Percentiles rank a stretch among this genome's conserved stretches.
Conservation (phyloP, 2,113 vertebrate genomes). For the Octodon degus region DNA sequence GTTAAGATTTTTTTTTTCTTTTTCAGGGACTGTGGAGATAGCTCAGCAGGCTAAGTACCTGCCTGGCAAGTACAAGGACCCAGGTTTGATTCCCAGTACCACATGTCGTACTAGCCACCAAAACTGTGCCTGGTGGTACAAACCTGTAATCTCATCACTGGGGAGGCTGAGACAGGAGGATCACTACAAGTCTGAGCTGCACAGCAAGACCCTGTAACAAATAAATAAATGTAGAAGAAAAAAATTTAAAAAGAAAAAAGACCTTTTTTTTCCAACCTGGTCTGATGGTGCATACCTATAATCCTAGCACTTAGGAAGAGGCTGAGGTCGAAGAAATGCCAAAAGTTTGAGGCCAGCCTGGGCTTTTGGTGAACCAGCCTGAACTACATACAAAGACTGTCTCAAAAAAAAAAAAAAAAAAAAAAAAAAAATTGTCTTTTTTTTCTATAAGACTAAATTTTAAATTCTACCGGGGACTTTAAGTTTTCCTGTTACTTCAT, state of each 20-base stretch:
- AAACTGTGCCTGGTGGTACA: no score
- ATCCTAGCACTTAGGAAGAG: neutral
- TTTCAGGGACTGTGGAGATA: no score
- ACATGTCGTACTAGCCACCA: no score
- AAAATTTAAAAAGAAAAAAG: no score
- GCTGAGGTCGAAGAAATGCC: neutral
- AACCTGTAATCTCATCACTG: no score
- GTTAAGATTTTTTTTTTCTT: neutral
- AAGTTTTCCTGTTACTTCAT: neutral
- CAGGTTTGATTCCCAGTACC: no score
- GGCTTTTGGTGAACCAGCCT: neutral
- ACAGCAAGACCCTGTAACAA: no score
- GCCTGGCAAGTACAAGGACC: no score
- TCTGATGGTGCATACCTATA: neutral
- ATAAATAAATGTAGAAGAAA: no score
- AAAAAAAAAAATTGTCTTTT: neutral
- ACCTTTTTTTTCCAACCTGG: neutral
- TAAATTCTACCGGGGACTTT: slow-evolving; percentile 37
- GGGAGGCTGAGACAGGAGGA: no score
- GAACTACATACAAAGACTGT: neutral
- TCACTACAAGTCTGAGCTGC: no score
- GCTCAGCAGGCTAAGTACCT: no score
- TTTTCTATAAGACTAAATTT: neutral
- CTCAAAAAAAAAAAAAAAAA: neutral
- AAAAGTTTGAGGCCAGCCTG: neutral